Base-by-base conservation (phyloP, 2,113 vertebrate genomes). In the Sciurus niger region DNA sequence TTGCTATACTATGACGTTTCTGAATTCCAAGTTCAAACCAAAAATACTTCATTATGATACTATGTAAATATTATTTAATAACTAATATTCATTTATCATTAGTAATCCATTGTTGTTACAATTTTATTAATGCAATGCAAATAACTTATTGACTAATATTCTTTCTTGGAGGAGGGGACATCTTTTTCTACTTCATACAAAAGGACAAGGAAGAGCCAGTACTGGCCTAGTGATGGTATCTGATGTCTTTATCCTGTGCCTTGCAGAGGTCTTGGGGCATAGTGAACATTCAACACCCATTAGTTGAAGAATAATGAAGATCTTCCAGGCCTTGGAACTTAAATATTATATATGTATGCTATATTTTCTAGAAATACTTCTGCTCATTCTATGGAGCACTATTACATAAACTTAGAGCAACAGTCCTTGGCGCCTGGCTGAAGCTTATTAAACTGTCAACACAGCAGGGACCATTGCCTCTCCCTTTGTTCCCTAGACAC, bases 11-110 rank as follows among this genome's bases (percentile, higher is more conserved):
- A 96, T 89, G 51, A 53, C 72, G 93, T 12, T 84, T 90, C 46
- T 90, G 72, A 95, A 90, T 95, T 95, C 53, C 25, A 80, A 58
- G 60, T 82, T 95, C 53, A 73, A 86, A 78, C 90, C 34, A 79
- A 48, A 11, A 87, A 79, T 34, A 84, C 18, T 88, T 82, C 67
- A 48, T 48, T 84, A 76, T 67, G 48, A 46, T 46, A 70, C 13
- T 22, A 9, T 22, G 70, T 34, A 79, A 73, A 85, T 68, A 70
- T 70, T 86, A 89, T 83, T 74, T 77, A 91, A 65, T 28, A 82
- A 87, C 17, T 70, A 82, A 80, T 92, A 90, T 34, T 70, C 63
- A 83, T 40, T 84, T 87, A 40, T 76, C 51, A 73, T 37, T 78
- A 89, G 84, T 46, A 89, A 87, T 43, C 40, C 30, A 89, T 48